These are phyloP conservation scores for Lepisosteus oculatus DNA, from an alignment of 2,113 vertebrate species.

Conservation along the genomic window DNA sequence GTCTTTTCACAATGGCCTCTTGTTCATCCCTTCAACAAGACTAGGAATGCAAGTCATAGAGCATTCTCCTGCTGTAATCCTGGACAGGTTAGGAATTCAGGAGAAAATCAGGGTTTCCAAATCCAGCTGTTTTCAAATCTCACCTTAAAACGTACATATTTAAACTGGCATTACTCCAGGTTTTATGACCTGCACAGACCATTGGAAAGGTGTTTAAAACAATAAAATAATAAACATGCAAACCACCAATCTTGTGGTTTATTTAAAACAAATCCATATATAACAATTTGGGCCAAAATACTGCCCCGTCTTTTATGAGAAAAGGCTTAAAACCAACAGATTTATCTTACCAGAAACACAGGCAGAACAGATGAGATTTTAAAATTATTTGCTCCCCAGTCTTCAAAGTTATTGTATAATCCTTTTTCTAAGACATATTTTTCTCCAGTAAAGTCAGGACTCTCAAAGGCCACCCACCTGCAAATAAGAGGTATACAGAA, in stretches of 20 bases:
- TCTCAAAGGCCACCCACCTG: conserved; percentile 94
- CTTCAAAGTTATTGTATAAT: conserved; percentile 75
- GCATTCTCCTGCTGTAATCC: too few species aligned
- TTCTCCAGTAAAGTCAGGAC: conserved; percentile 84
- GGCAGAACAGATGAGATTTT: conserved; percentile 88
- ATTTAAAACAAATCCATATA: neutral
- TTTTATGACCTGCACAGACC: too few species aligned
- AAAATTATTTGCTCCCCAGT: conserved; percentile 80
- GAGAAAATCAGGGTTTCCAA: too few species aligned
- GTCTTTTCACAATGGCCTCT: too few species aligned
- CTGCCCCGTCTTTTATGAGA: conserved; percentile 16
- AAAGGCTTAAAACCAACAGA: conserved; percentile 13
- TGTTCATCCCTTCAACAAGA: too few species aligned
- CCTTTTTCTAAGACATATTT: conserved; percentile 88
- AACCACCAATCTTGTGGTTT: neutral
- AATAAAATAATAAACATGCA: neutral
- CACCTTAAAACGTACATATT: too few species aligned
- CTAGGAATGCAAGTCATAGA: too few species aligned
- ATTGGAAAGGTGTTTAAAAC: too few species aligned
- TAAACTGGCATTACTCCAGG: too few species aligned
- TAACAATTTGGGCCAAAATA: conserved; percentile 10
- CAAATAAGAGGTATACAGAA: neutral
- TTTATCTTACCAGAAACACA: conserved; percentile 75
- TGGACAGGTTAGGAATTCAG: too few species aligned
- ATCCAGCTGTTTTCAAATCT: too few species aligned